A percentile compares a stretch with the other conserved stretches of the same genome.
Evolutionary conservation across 2,113 vertebrate genomes (phyloP).

Genomic region (Stercorarius parasiticus): DNA sequence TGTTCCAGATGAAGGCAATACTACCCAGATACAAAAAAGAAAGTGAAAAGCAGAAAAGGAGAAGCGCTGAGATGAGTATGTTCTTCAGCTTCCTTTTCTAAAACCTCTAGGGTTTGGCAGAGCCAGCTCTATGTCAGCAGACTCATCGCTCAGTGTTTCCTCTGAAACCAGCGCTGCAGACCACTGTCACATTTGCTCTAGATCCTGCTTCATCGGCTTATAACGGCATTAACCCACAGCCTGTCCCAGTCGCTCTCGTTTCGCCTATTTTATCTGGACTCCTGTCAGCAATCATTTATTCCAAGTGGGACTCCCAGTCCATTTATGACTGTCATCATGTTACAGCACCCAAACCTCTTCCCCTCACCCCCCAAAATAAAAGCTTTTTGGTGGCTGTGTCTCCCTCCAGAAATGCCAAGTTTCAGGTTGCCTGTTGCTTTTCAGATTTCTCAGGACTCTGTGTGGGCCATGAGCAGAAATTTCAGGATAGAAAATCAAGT

Average conservation of each 20-base stretch:
- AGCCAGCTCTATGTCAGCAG: background rate
- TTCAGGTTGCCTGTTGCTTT: background rate
- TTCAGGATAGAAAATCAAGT: background rate
- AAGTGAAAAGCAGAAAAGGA: background rate
- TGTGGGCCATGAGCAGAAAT: background rate
- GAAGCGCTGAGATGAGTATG: background rate
- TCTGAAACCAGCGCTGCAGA: background rate
- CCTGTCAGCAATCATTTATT: background rate
- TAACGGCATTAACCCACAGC: background rate
- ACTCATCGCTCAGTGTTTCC: background rate
- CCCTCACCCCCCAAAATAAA: background rate
- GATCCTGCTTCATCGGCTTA: background rate
- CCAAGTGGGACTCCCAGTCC: background rate
- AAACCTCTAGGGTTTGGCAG: background rate
- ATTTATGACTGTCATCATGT: background rate
- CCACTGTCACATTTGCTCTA: background rate
- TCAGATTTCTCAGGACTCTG: background rate
- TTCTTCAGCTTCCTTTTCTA: background rate
- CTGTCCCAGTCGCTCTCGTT: rapidly evolving
- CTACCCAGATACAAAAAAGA: background rate
- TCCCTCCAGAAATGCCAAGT: background rate
- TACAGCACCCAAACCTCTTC: background rate
- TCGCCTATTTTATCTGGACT: background rate
- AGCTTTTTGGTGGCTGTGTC: background rate
- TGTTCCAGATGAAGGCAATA: background rate